These are phyloP conservation scores for Tetrapedia diversipes DNA, from an alignment of 2,888 invertebrate species.

Conservation along the genomic window DNA sequence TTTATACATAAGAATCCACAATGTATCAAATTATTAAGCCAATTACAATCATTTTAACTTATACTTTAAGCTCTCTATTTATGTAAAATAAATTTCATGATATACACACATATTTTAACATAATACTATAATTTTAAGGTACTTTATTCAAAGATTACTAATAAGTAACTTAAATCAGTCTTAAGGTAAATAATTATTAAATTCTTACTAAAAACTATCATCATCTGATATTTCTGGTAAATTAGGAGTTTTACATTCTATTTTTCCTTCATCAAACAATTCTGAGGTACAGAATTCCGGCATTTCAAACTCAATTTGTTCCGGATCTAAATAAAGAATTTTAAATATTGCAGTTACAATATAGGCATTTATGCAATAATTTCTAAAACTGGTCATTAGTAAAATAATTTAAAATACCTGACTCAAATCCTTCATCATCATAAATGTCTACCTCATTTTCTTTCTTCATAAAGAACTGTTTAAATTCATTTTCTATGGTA, in stretches of 20 bases:
- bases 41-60: too few relatives aligned
- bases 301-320: slow-evolving; percentile 31
- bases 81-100: slow-evolving; percentile 15
- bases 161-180: slow-evolving; percentile 11
- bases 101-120: slow-evolving; percentile 7
- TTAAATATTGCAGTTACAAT: too few relatives aligned
- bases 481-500: slow-evolving; percentile 55
- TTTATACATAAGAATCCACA: slow-evolving; percentile 8
- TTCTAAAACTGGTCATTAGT: too few relatives aligned
- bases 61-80: background rate
- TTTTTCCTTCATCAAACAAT: slow-evolving; percentile 1
- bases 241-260: slow-evolving; percentile 13
- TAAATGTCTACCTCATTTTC: slow-evolving; percentile 20
- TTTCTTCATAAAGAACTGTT: slow-evolving; percentile 32
- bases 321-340: slow-evolving; percentile 39
- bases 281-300: slow-evolving; percentile 8
- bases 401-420: slow-evolving; percentile 67
- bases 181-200: slow-evolving; percentile 12
- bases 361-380: too few relatives aligned
- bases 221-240: slow-evolving; percentile 63
- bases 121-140: slow-evolving; percentile 20
- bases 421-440: slow-evolving; percentile 67
- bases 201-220: slow-evolving; percentile 11
- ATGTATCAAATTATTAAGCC: too few relatives aligned
- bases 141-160: slow-evolving; percentile 14